phyloP scores from a whole-genome alignment of 2,113 vertebrate species.

The Pollimyrus isidori region DNA sequence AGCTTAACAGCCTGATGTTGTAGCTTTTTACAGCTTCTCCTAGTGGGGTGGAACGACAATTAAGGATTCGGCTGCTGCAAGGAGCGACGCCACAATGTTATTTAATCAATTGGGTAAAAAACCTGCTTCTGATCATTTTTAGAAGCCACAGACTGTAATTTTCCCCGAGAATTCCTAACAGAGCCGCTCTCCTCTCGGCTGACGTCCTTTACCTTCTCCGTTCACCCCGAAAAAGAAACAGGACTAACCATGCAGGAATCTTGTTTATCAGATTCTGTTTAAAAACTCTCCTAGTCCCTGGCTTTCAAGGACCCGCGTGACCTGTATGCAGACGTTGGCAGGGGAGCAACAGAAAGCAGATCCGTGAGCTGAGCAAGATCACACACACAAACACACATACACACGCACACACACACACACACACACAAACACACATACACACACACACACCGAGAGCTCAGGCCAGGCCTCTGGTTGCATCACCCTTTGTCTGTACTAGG shows the following conservation, averaged over 20 bases:
- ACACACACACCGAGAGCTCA: neutral
- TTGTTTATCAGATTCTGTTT: constrained; percentile 8
- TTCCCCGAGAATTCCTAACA: neutral
- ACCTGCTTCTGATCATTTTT: constrained; percentile 7
- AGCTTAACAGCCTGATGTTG: neutral
- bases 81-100: neutral
- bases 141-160: neutral
- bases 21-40: neutral
- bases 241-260: neutral
- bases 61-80: neutral
- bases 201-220: neutral
- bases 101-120: neutral
- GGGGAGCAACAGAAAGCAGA: neutral
- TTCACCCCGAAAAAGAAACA: neutral
- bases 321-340: neutral
- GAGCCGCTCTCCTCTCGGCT: neutral
- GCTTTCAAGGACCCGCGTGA: neutral
- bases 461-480: constrained; percentile 25
- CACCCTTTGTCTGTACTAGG: constrained; percentile 25
- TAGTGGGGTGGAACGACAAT: neutral
- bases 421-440: neutral
- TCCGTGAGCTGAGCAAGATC: constrained; percentile 7
- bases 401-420: neutral
- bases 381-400: too few relatives aligned
- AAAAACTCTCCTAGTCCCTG: neutral